These are phyloP conservation scores for Stigmatopora nigra DNA, from an alignment of 2,113 vertebrate genomes.

Conservation along the genomic window DNA sequence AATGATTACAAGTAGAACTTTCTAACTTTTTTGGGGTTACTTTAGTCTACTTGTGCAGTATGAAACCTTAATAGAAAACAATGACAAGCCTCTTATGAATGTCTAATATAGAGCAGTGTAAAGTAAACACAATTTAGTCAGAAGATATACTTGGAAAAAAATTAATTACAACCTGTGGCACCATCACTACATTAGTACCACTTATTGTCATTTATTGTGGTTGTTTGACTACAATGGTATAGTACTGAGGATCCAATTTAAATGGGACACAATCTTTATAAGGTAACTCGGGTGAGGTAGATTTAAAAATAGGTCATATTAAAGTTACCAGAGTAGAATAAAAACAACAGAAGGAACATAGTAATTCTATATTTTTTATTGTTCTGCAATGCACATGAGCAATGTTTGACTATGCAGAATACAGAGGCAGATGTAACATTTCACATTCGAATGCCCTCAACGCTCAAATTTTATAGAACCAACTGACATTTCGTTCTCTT, in stretches of 20 bases:
- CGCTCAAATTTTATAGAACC: slow-evolving; percentile 2
- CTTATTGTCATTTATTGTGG: no score
- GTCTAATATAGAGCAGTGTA: no score
- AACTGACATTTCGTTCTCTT: slow-evolving; percentile 12
- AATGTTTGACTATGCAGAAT: slow-evolving; percentile 22
- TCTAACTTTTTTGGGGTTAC: neutral
- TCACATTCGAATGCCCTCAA: slow-evolving; percentile 11
- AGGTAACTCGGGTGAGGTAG: neutral
- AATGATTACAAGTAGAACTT: no score
- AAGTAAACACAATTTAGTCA: neutral
- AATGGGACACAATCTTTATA: neutral
- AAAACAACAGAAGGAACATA: slow-evolving; percentile 4
- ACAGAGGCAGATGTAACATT: slow-evolving; percentile 23
- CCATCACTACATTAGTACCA: no score
- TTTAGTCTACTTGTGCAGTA: neutral
- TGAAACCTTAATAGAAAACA: neutral
- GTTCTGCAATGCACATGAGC: slow-evolving; percentile 41
- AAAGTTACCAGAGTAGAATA: neutral
- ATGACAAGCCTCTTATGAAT: neutral
- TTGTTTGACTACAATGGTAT: neutral
- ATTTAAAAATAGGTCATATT: neutral
- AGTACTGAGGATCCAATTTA: neutral
- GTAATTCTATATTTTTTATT: slow-evolving; percentile 50
- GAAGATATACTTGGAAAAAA: no score
- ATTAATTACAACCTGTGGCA: no score